Evolutionary conservation across 2,888 invertebrate species (phyloP), one percentile per base, ranked within the genome.

Genomic region (Sminthurides aquaticus): DNA sequence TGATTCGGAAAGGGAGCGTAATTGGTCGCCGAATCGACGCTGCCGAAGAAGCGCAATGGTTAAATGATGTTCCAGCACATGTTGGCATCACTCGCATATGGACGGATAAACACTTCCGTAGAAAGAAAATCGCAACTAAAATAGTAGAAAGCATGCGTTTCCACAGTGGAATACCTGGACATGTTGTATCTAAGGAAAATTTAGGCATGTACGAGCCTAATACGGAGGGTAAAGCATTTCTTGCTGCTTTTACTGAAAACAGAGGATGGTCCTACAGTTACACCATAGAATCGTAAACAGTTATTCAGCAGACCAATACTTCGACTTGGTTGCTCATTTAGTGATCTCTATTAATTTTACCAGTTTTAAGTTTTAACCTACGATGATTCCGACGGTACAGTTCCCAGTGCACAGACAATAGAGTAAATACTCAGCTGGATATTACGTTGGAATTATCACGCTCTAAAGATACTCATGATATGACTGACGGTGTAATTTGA

Each of bases 261-360:
- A 24, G 20, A 18, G 72, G 69, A 11, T 57, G 52, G 11, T 57
- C 59, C 15, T 74, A 74, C 28, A 66, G 69, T 1, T 71, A 72
- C 66, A n/a, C n/a, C n/a, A n/a, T n/a, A n/a, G n/a, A n/a, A n/a
- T 66, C 76, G 98, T 98, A 98, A 98, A 20, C 15, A 62, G 3
- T 27, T 28, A 25, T 24, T 28, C 43, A 29, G 11, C 25, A 3
- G 22, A 54, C 20, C 5, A 11, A 43, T 58, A 34, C 34, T n/a
- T n/a, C n/a, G n/a, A n/a, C n/a, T n/a, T n/a, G n/a, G n/a, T n/a
- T n/a, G n/a, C n/a, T n/a, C n/a, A n/a, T n/a, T n/a, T n/a, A n/a
- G n/a, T n/a, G n/a, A n/a, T n/a, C n/a, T n/a, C n/a, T n/a, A n/a
- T n/a, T n/a, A n/a, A n/a, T n/a, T n/a, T n/a, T n/a, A n/a, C n/a